Evolutionary conservation across 2,113 vertebrate genomes (phyloP), one percentile per base, ranked within the genome.

Genomic region (Marmota monax): DNA sequence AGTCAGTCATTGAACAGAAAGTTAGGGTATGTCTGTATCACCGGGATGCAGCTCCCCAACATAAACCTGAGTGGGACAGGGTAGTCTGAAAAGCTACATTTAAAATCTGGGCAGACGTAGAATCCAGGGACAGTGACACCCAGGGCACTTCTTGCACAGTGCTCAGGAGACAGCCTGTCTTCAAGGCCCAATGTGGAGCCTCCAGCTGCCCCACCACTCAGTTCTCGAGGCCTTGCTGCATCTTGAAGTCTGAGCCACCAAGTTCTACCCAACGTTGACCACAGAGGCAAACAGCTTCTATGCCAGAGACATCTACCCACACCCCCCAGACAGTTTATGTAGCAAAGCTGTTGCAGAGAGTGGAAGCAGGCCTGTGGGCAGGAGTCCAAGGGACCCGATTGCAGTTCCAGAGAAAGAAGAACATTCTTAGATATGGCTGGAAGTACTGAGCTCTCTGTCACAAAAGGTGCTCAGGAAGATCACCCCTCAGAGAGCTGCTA

Each of bases 21-120:
- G 37, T 45, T 6, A 2, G 92, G 90, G 5, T 89, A 20, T n/a
- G 92, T 83, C 95, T 97, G 84, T 84, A 91, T 92, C 89, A 84
- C 20, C 97, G 74, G 90, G 96, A 76, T 96, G 34, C 61, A 80
- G 63, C 78, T 61, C 70, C 73, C 61, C 92, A 79, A 97, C 88
- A 96, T 96, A 96, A 97, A 89, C 89, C 90, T 79, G 96, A 23
- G 1, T 82, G 95, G 90, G 61, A 65, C 22, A 92, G 90, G 25
- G 88, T 86, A 93, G 92, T 56, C 1, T 42, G 80, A 82, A 87
- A 65, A 73, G 61, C 84, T 95, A 17, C 22, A 18, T 48, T 67
- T 88, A 92, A 90, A 85, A 84, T 25, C 84, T 67, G 34, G 34
- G n/a, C 42, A 70, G 74, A 79, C 34, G 56, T 69, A 74, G 27